Percentiles rank a stretch among this genome's conserved stretches.
Evolutionary conservation across 1,140 invertebrate genomes (phyloP).

Genomic region (fruit fly (Drosophila melanogaster)): Release_6_plus_ISO1_MT NT_033779.5:14982001-14982500

Average conservation of each 20-base stretch:
- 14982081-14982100: slow-evolving; percentile 25
- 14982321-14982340: not conserved
- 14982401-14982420: not conserved
- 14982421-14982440: not conserved
- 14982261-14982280: no score
- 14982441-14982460: slow-evolving; percentile 34
- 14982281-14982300: no score
- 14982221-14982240: no score
- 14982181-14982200: no score
- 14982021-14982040: slow-evolving; percentile 70
- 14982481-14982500: slow-evolving; percentile 22
- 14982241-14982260: no score
- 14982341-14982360: not conserved
- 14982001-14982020: slow-evolving; percentile 53
- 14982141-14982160: not conserved
- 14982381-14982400: no score
- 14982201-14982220: no score
- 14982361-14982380: no score
- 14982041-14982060: slow-evolving; percentile 14
- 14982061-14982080: slow-evolving; percentile 40
- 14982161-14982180: no score
- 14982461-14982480: slow-evolving; percentile 10
- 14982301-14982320: no score
- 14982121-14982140: slow-evolving; percentile 10
- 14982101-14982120: slow-evolving; percentile 12